phyloP scores from a whole-genome alignment of 2,888 invertebrate genomes.

The Dione vanillae region DNA sequence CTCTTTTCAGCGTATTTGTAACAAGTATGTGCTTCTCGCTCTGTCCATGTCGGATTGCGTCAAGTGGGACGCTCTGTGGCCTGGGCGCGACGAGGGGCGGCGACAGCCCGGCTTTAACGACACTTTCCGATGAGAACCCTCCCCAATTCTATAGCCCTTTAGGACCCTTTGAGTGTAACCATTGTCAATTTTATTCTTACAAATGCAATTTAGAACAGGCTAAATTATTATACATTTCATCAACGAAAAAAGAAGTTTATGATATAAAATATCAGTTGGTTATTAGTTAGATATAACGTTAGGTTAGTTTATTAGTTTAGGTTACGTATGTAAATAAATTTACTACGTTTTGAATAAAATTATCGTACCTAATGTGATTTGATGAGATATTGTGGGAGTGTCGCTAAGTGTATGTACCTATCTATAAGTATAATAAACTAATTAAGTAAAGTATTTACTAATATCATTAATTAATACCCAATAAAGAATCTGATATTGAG shows the following conservation, averaged over 20 bases:
- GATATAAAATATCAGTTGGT: too few species aligned
- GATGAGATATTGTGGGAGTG: background rate
- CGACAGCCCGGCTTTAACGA: constrained; percentile 50
- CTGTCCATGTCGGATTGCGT: constrained; percentile 34
- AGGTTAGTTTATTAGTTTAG: too few species aligned
- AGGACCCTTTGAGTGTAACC: constrained; percentile 62
- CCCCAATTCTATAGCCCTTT: constrained; percentile 60
- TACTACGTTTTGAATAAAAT: background rate
- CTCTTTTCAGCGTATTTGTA: constrained; percentile 41
- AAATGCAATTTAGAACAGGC: constrained; percentile 45
- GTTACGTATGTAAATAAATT: too few species aligned
- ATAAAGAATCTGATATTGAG: too few species aligned
- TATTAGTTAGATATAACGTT: too few species aligned
- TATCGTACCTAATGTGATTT: background rate
- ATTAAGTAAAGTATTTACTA: background rate
- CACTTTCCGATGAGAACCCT: constrained; percentile 57
- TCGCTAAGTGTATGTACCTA: too few species aligned
- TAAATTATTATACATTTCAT: constrained; percentile 30
- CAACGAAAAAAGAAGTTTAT: constrained; percentile 15
- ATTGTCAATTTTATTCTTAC: constrained; percentile 55
- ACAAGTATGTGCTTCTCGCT: constrained; percentile 44
- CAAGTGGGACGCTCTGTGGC: constrained; percentile 53
- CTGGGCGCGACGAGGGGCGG: constrained; percentile 56
- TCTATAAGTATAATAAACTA: background rate
- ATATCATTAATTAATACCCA: too few species aligned